phyloP scores from a whole-genome alignment of 2,888 invertebrate species.

The Netelia melanura region DNA sequence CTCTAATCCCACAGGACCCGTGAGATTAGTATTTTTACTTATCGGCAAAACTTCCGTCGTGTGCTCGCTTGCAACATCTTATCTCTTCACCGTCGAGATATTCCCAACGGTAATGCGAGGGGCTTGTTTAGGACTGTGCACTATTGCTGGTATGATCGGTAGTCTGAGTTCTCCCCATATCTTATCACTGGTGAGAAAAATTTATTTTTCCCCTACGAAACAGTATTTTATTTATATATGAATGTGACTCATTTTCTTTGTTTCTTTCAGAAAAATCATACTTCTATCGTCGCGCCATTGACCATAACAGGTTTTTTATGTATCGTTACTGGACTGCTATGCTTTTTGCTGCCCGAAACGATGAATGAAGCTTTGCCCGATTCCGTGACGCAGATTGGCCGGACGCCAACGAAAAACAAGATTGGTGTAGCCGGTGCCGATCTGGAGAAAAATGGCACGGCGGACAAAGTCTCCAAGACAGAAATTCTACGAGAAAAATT shows the following conservation, averaged over 20 bases:
- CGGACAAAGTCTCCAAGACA: conserved; percentile 70
- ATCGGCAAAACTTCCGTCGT: conserved; percentile 84
- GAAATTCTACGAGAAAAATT: conserved; percentile 79
- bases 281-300: conserved; percentile 71
- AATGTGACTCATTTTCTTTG: conserved; percentile 28
- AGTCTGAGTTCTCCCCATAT: conserved; percentile 85
- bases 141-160: conserved; percentile 85
- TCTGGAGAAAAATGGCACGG: conserved; percentile 47
- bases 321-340: conserved; percentile 73
- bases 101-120: conserved; percentile 84
- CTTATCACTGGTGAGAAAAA: conserved; percentile 77
- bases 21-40: conserved; percentile 76
- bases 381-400: conserved; percentile 70
- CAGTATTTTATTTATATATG: not conserved
- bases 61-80: conserved; percentile 84
- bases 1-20: conserved; percentile 45
- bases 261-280: conserved; percentile 72
- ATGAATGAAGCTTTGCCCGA: conserved; percentile 75
- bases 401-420: conserved; percentile 65
- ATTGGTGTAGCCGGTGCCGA: conserved; percentile 51
- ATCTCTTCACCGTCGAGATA: conserved; percentile 82
- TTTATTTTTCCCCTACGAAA: conserved; percentile 4
- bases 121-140: conserved; percentile 84
- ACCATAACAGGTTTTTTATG: conserved; percentile 75
- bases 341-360: conserved; percentile 78